A percentile compares a stretch with the other conserved stretches of the same genome.
These are phyloP conservation scores for Drosophila lacteicornis DNA, from an alignment of 1,140 invertebrate genomes.

Conservation along the genomic window DNA sequence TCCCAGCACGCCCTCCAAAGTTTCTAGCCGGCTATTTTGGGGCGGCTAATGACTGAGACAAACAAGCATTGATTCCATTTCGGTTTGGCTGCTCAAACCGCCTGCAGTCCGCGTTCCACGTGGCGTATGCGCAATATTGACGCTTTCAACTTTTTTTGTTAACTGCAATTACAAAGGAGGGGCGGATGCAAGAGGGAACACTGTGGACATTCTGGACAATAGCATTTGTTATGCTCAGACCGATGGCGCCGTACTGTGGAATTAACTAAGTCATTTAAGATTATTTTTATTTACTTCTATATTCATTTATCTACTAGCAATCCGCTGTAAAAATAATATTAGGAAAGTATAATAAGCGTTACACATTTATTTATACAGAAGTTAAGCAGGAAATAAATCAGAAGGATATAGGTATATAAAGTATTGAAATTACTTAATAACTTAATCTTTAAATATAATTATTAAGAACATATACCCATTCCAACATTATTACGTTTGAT, in stretches of 20 bases:
- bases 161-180: conserved; percentile 60
- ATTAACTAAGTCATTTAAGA: background rate
- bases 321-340: no score
- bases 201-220: background rate
- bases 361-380: no score
- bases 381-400: no score
- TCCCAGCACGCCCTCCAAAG: background rate
- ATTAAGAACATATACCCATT: no score
- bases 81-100: background rate
- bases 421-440: no score
- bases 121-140: conserved; percentile 70
- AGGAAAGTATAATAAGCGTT: no score
- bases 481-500: no score
- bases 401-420: no score
- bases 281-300: no score
- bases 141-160: conserved; percentile 20
- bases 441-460: no score
- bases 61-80: conserved; percentile 43
- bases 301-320: no score
- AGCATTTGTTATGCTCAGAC: conserved; percentile 42
- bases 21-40: conserved; percentile 23
- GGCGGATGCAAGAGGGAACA: background rate
- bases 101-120: conserved; percentile 51
- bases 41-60: conserved; percentile 30
- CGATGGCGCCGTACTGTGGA: conserved; percentile 56